Conservation (phyloP, 2,888 invertebrate species). For the Pyrochroa serraticornis region DNA sequence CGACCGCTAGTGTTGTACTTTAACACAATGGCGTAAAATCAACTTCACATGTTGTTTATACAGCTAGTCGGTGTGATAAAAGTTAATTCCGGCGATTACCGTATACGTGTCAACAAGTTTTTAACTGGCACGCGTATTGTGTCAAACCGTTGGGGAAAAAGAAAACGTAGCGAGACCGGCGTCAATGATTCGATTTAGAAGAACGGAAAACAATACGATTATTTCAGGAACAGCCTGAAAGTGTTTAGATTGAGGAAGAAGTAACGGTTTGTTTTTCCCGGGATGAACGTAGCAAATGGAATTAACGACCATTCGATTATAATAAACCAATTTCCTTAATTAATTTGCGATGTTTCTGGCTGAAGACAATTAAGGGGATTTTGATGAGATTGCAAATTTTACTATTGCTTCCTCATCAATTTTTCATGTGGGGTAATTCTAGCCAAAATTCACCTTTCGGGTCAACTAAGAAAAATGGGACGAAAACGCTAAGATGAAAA, state of each 20-base stretch:
- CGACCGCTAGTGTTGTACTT: not conserved
- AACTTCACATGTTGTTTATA: not conserved
- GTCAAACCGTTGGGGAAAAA: not conserved
- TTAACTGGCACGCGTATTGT: too few species aligned
- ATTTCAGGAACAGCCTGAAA: too few species aligned
- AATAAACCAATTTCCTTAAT: constrained; percentile 24
- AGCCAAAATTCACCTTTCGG: not conserved
- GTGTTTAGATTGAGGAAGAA: too few species aligned
- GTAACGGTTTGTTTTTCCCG: constrained; percentile 18
- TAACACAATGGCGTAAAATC: constrained; percentile 1
- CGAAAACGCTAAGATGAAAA: not conserved
- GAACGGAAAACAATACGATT: too few species aligned
- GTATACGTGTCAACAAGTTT: constrained; percentile 4
- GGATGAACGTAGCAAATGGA: constrained; percentile 18
- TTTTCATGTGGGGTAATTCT: not conserved
- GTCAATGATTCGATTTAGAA: too few species aligned
- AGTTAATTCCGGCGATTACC: constrained; percentile 18
- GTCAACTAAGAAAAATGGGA: not conserved
- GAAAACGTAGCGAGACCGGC: not conserved
- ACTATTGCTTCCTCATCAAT: not conserved
- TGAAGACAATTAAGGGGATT: constrained; percentile 8
- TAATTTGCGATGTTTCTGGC: constrained; percentile 22
- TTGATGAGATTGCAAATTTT: constrained; percentile 6
- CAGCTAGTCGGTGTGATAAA: constrained; percentile 2
- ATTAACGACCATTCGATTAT: constrained; percentile 24